Evolutionary conservation across 2,888 invertebrate species (phyloP).

Genomic region (Nasonovia ribisnigri): DNA sequence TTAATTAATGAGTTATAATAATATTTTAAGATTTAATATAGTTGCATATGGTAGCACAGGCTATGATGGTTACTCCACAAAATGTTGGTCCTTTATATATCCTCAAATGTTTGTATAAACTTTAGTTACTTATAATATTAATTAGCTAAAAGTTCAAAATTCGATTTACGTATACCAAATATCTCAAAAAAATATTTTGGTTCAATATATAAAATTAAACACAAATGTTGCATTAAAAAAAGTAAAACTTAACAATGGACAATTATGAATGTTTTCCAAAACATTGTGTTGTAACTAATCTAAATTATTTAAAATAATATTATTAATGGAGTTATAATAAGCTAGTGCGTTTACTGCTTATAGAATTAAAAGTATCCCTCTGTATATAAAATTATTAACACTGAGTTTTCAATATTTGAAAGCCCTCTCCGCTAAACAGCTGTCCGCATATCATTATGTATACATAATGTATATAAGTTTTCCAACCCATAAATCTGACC

Average conservation of each 20-base stretch:
- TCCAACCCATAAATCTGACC: conserved; percentile 51
- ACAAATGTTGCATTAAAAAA: background rate
- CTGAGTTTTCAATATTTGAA: conserved; percentile 19
- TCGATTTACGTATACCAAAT: background rate
- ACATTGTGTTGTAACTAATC: background rate
- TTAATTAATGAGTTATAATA: background rate
- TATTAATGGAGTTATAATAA: background rate
- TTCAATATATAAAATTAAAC: background rate
- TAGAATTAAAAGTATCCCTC: background rate
- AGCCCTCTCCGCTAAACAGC: conserved; percentile 31
- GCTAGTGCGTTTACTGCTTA: background rate
- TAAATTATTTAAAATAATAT: background rate
- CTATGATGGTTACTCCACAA: too few species aligned
- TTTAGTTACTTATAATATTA: too few species aligned
- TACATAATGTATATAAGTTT: conserved; percentile 9
- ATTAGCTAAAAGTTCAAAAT: background rate
- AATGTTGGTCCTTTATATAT: too few species aligned
- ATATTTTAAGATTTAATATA: background rate
- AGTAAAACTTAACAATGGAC: background rate
- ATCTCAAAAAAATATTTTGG: background rate
- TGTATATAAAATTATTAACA: background rate
- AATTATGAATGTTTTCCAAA: background rate
- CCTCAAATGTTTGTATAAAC: background rate
- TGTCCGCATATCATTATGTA: background rate
- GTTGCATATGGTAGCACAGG: background rate